Conservation (phyloP, 2,888 invertebrate genomes). For the Cryptocheilus praepositus region DNA sequence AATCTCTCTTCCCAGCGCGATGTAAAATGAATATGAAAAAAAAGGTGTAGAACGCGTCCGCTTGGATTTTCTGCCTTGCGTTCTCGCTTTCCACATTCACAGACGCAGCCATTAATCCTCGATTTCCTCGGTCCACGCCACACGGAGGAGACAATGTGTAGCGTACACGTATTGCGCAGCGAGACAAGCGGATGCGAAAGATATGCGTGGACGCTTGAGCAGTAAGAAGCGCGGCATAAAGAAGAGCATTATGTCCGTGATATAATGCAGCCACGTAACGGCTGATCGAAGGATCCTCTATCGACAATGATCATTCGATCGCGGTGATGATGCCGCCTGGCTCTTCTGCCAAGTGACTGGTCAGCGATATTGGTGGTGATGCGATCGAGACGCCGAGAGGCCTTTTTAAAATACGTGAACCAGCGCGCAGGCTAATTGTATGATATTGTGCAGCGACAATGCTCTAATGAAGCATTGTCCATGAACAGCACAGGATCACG, state of each 20-base stretch:
- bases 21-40: too few relatives aligned
- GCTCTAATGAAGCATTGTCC: conserved; percentile 73
- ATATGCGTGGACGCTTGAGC: conserved; percentile 47
- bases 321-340: conserved; percentile 46
- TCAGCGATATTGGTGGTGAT: background rate
- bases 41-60: too few relatives aligned
- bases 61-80: too few relatives aligned
- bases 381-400: conserved; percentile 38
- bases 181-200: background rate
- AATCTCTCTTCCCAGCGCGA: too few relatives aligned
- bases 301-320: conserved; percentile 67
- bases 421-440: conserved; percentile 67
- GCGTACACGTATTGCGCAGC: background rate
- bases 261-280: conserved; percentile 67
- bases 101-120: too few relatives aligned
- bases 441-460: conserved; percentile 72
- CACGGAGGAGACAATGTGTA: too few relatives aligned
- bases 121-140: too few relatives aligned
- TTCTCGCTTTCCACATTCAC: too few relatives aligned
- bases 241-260: conserved; percentile 59
- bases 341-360: conserved; percentile 1
- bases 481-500: conserved; percentile 27
- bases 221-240: conserved; percentile 55
- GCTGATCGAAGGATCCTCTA: conserved; percentile 64
- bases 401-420: conserved; percentile 44